phyloP scores from a whole-genome alignment of 2,888 invertebrate species.

The Folsomia manolachei region DNA sequence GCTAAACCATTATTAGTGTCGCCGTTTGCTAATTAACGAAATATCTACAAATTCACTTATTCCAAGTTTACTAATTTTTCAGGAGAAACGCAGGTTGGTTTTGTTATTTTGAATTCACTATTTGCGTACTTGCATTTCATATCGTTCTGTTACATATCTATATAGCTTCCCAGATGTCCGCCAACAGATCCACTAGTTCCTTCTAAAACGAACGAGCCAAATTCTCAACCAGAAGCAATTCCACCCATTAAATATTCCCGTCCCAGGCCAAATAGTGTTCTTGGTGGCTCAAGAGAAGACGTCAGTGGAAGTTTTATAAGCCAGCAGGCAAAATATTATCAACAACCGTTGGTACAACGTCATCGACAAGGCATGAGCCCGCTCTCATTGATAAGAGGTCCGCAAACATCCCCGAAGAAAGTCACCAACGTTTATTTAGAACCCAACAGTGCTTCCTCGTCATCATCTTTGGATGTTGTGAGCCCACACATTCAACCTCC shows the following conservation, averaged over 20 bases:
- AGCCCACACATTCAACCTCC: constrained; percentile 41
- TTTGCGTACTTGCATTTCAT: no score
- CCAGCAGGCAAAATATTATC: neutral
- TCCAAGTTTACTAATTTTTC: no score
- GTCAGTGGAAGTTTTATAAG: no score
- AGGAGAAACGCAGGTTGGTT: no score
- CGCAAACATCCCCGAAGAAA: neutral
- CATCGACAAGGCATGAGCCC: neutral
- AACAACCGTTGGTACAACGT: neutral
- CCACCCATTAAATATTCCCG: neutral
- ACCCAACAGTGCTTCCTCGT: neutral
- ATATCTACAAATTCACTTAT: no score
- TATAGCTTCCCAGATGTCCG: constrained; percentile 49
- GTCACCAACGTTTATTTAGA: neutral
- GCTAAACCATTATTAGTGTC: neutral
- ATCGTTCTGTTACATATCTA: no score
- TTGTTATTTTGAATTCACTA: no score
- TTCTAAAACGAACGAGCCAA: constrained; percentile 25
- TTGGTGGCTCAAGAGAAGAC: constrained; percentile 1
- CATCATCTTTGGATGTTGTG: neutral
- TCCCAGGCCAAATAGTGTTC: constrained; percentile 1
- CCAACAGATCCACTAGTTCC: constrained; percentile 42
- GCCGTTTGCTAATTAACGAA: no score
- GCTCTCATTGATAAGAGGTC: neutral
- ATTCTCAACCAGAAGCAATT: constrained; percentile 6